phyloP scores from a whole-genome alignment of 2,888 invertebrate genomes.

The Caenorhabditis macrosperma region DNA sequence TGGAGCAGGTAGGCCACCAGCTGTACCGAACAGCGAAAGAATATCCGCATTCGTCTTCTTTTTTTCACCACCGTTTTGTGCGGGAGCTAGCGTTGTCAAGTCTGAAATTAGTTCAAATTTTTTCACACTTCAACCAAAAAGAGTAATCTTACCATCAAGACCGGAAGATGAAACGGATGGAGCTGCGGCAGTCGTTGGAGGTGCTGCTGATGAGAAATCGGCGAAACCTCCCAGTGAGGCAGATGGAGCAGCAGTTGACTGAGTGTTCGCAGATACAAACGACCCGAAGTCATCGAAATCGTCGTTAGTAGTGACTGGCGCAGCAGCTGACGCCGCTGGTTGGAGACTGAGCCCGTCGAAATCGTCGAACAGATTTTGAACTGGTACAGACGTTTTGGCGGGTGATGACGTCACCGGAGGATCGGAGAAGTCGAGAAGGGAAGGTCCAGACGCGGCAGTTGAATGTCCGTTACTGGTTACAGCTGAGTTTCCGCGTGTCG shows the following conservation, averaged over 20 bases:
- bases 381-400: slow-evolving; percentile 6
- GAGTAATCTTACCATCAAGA: slow-evolving; percentile 13
- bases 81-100: slow-evolving; percentile 9
- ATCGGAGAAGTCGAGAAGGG: slow-evolving; percentile 61
- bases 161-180: slow-evolving; percentile 13
- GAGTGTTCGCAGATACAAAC: slow-evolving; percentile 69
- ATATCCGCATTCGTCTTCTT: slow-evolving; percentile 70
- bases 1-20: slow-evolving; percentile 33
- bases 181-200: slow-evolving; percentile 7
- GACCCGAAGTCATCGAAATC: slow-evolving; percentile 77
- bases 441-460: slow-evolving; percentile 18
- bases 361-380: slow-evolving; percentile 40
- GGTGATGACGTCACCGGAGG: slow-evolving; percentile 34
- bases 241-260: neutral
- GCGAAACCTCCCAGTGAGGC: slow-evolving; percentile 42
- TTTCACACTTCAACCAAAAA: neutral
- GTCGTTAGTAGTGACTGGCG: slow-evolving; percentile 37
- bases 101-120: slow-evolving; percentile 11
- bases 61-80: slow-evolving; percentile 22
- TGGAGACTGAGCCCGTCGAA: slow-evolving; percentile 48
- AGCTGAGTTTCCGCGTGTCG: slow-evolving; percentile 23
- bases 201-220: slow-evolving; percentile 49
- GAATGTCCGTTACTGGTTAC: slow-evolving; percentile 31
- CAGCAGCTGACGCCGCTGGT: neutral
- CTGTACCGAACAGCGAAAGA: slow-evolving; percentile 66